Base-by-base conservation (phyloP, 2,113 vertebrate genomes). In the Poicephalus meyeri region DNA sequence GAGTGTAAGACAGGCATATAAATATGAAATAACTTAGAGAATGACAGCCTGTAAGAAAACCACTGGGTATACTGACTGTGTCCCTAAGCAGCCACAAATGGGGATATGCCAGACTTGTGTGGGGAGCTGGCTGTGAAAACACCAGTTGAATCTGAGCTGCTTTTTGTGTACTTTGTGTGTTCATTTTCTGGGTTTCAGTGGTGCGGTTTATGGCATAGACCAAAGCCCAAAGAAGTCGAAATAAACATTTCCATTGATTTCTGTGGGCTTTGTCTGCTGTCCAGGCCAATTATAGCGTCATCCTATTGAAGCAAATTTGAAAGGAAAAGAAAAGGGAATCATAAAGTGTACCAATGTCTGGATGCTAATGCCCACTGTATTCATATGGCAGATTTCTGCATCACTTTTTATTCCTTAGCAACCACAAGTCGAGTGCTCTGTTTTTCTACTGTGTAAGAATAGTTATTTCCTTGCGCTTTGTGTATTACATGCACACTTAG, bases 351-450 rank as follows among this genome's bases (percentile, higher is more conserved):
- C 17, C n/a, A 25, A 25, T 83, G 41, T 76, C 82, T 49, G 49
- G 37, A 58, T 95, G n/a, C 16, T 65, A 86, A 63, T 73, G 44
- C n/a, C 55, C 0, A 2, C 49, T 84, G 42, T 73, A 88, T 83
- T 92, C 23, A 31, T 60, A 4, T 33, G 55, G 18, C 60, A 70
- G 35, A 39, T 80, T 26, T 58, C 55, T 73, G 25, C 37, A 20
- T 91, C 31, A 3, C 44, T 55, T 94, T 39, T 26, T 84, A 91
- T 74, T 76, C 65, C 73, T 50, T 68, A 89, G 86, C 83, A 93
- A 87, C 42, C 50, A 66, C 6, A 50, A 71, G 31, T 42, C 0
- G 1, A 80, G 61, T 47, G 42, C 18, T 89, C 39, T 80, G 12
- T 64, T 78, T 93, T 60, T 77, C 35, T 71, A 3, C 42, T 42